Evolutionary conservation across 2,888 invertebrate genomes (phyloP), one percentile per base, ranked within the genome.

Genomic region (Tenthredo distinguenda): DNA sequence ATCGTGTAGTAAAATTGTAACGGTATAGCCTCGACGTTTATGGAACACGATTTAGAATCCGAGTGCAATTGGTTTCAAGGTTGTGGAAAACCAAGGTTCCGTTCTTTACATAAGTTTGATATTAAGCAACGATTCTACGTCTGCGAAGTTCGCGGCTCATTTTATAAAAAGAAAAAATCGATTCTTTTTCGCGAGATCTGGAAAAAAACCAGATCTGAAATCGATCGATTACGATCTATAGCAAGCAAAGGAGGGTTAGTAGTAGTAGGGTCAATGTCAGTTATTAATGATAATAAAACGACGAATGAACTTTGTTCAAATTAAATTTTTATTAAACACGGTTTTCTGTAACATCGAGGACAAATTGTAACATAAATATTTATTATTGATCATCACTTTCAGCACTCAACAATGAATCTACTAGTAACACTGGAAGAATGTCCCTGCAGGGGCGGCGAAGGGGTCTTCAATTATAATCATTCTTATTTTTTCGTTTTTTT

Each of bases 271-370:
- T 81, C 34, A 37, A 50, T 50, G n/a, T 18, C 6, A 2, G 1
- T n/a, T 50, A 50, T 55, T 43, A 62, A 65, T 15, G 12, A 81
- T n/a, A 77, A 77, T 55, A 47, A 83, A 31, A 68, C 40, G 2
- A 83, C 18, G 26, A 21, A 18, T 9, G 34, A 83, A 68, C 68
- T 92, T 93, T 93, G 92, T 93, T 92, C 92, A 93, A 93, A 93
- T 93, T 92, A 93, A 93, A 92, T 91, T 93, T 93, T 93, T 93
- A 93, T 93, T 93, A 93, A 93, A 93, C 92, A 93, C 92, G 92
- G 88, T 92, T 91, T 92, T 92, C 92, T 91, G 92, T 93, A 93
- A 93, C 93, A 93, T 93, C 93, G 92, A 93, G 92, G 92, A 93
- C 92, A 91, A 93, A 92, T 92, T 88, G 90, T 92, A 93, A 93